Base-by-base conservation (phyloP, 2,888 invertebrate genomes). In the Phasia obesa region DNA sequence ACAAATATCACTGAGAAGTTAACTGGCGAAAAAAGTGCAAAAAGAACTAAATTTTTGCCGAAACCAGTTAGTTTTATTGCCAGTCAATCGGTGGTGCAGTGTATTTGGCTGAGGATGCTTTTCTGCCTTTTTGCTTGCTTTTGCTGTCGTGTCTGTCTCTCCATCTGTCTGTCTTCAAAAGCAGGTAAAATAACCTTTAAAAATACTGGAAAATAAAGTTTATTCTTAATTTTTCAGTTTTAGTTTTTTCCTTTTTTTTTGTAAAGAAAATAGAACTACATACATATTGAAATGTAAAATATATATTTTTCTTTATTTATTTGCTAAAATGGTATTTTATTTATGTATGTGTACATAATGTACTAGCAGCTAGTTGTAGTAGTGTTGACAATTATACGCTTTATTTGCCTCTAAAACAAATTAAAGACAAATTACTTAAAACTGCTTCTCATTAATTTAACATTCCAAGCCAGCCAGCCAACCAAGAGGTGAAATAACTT, bases 21-120 rank as follows among this genome's bases (percentile, higher is more conserved):
- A 87, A 53, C 85, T 81, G 86, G 47, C 23, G 35, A 35, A 86
- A 87, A 87, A 86, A 35, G 17, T 38, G 23, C 23, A 85, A 82
- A 27, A 64, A 47, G 17, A 51, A 69, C 13, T 35, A 44, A 53
- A 6, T 19, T 27, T 21, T 47, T 84, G 85, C 59, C 85, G 84
- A 74, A 80, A 85, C 81, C 75, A 75, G 81, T 81, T 76, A 27
- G 55, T 60, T 51, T 27, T 49, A 47, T 35, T 60, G 25, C 6
- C 55, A 57, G 55, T 35, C n/a, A n/a, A n/a, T n/a, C n/a, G n/a
- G n/a, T n/a, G n/a, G 31, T 47, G 38, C 42, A 71, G 38, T 25
- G 60, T 27, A 21, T 44, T 21, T 64, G 23, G 17, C 6, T 57
- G 7, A 47, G 59, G 49, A 71, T 62, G 35, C 5, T 55, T 44